These are phyloP conservation scores for Pseudochaenichthys georgianus DNA, from an alignment of 2,797 vertebrate genomes.

Conservation along the genomic window DNA sequence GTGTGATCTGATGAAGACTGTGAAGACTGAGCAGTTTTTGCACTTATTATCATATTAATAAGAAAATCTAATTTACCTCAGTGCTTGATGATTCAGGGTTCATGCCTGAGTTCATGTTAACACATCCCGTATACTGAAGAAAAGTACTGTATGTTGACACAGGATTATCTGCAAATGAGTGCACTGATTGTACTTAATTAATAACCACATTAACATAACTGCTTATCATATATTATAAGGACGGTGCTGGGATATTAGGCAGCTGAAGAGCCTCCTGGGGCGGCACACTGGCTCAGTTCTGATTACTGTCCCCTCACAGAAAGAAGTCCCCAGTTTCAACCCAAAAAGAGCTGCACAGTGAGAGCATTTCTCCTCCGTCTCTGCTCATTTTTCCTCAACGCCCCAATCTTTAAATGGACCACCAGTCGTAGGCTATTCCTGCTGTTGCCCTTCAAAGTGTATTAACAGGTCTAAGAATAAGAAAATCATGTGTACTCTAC, in stretches of 20 bases:
- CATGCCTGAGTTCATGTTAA: slow-evolving; percentile 52
- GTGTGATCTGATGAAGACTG: slow-evolving; percentile 58
- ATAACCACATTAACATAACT: slow-evolving; percentile 62
- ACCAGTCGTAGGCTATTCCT: not conserved
- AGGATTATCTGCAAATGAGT: slow-evolving; percentile 61
- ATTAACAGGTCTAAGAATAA: not conserved
- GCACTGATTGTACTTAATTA: slow-evolving; percentile 61
- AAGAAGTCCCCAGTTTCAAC: slow-evolving; percentile 52
- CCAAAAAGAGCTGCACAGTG: slow-evolving; percentile 25
- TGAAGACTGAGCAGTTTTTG: slow-evolving; percentile 51
- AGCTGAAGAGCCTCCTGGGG: slow-evolving; percentile 56
- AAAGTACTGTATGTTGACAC: slow-evolving; percentile 53
- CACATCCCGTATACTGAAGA: slow-evolving; percentile 41
- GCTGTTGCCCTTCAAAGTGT: not conserved
- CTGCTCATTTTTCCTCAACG: slow-evolving; percentile 9
- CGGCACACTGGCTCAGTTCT: slow-evolving; percentile 49
- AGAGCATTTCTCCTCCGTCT: slow-evolving; percentile 2
- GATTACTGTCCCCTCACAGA: slow-evolving; percentile 59
- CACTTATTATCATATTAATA: slow-evolving; percentile 74
- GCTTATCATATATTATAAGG: slow-evolving; percentile 62
- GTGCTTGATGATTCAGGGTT: slow-evolving; percentile 46
- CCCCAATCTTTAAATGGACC: slow-evolving; percentile 5
- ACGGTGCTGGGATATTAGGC: slow-evolving; percentile 46
- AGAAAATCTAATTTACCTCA: slow-evolving; percentile 62
- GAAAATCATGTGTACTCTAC: not conserved